A percentile compares a stretch with the other conserved stretches of the same genome.
Evolutionary conservation across 2,113 vertebrate species (phyloP).

Genomic region (Leucoraja erinaceus): DNA sequence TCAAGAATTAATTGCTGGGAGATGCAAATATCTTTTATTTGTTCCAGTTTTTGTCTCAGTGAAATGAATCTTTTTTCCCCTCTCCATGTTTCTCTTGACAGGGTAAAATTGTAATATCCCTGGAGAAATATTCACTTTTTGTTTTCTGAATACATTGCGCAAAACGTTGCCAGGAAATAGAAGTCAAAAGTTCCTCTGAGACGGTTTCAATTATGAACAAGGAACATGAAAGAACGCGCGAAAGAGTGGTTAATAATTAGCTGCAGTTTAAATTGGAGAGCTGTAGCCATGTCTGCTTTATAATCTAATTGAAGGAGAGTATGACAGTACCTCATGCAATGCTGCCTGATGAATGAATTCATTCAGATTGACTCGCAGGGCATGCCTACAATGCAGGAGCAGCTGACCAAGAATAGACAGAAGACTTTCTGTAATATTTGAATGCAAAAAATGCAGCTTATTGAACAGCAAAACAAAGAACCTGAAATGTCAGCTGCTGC

Average conservation of each 20-base stretch:
- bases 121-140: too few relatives aligned
- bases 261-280: not conserved
- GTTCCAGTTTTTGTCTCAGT: not conserved
- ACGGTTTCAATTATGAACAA: not conserved
- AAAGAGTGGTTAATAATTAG: not conserved
- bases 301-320: slow-evolving; percentile 23
- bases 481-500: not conserved
- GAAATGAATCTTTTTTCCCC: not conserved
- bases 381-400: not conserved
- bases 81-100: not conserved
- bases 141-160: too few relatives aligned
- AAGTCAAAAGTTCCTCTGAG: not conserved
- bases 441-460: not conserved
- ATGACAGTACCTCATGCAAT: not conserved
- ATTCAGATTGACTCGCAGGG: slow-evolving; percentile 3
- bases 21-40: not conserved
- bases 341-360: slow-evolving; percentile 31
- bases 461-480: slow-evolving; percentile 5
- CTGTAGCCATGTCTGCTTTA: not conserved
- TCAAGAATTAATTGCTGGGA: not conserved
- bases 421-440: slow-evolving; percentile 1
- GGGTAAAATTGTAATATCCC: not conserved
- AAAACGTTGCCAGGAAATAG: not conserved
- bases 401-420: not conserved
- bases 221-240: not conserved